Percentiles rank a stretch among this genome's conserved stretches.
phyloP scores from a whole-genome alignment of 2,797 vertebrate genomes.

The Anabas testudineus region DNA sequence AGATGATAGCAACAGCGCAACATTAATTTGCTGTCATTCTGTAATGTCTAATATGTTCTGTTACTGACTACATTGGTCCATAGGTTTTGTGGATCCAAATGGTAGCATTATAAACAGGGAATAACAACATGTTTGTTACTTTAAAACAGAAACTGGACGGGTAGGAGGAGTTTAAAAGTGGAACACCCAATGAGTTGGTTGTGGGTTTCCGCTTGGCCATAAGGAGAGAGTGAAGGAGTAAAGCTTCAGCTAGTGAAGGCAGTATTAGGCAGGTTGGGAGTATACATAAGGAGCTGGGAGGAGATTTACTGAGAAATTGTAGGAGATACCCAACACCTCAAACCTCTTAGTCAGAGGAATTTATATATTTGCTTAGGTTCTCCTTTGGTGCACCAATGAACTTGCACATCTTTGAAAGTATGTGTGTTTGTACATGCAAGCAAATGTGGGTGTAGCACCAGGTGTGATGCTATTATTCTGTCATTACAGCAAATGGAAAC shows the following conservation, averaged over 20 bases:
- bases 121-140: conserved; percentile 18
- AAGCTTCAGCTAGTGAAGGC: conserved; percentile 12
- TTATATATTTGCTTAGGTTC: conserved; percentile 70
- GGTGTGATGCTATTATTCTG: conserved; percentile 80
- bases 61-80: too few relatives aligned
- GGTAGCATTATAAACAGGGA: conserved; percentile 53
- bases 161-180: conserved; percentile 16
- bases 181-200: conserved; percentile 51
- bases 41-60: neutral
- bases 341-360: conserved; percentile 68
- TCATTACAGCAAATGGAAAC: conserved; percentile 79
- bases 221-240: conserved; percentile 33
- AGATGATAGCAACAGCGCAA: neutral
- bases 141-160: conserved; percentile 52
- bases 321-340: conserved; percentile 54
- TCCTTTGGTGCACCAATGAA: conserved; percentile 31
- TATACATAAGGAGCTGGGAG: conserved; percentile 28
- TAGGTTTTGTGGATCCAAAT: conserved; percentile 53
- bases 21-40: neutral
- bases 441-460: conserved; percentile 67
- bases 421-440: conserved; percentile 45
- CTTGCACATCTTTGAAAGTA: neutral
- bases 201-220: conserved; percentile 61
- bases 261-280: conserved; percentile 23
- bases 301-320: conserved; percentile 68